Evolutionary conservation across 2,888 invertebrate genomes (phyloP).

Genomic region (Caenorhabditis sp.): DNA sequence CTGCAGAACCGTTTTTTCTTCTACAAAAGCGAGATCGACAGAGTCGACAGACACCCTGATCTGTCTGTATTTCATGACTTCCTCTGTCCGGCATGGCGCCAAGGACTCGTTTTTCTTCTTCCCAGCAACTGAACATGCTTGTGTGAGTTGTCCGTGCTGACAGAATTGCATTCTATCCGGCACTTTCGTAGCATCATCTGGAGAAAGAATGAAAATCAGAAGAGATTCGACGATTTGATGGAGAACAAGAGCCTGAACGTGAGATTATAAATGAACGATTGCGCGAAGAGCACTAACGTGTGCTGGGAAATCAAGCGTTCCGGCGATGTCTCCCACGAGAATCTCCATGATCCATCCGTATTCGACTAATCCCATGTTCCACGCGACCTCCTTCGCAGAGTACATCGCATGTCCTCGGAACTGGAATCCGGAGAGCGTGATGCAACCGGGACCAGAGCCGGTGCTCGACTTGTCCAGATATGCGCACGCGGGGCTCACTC

Average conservation of each 20-base stretch:
- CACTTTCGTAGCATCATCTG: conserved; percentile 90
- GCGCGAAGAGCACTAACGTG: too few species aligned
- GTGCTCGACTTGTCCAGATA: conserved; percentile 48
- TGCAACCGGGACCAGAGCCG: conserved; percentile 69
- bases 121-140: conserved; percentile 38
- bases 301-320: conserved; percentile 85
- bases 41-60: conserved; percentile 90
- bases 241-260: conserved; percentile 86
- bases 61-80: conserved; percentile 77
- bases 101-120: conserved; percentile 20
- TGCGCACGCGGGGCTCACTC: conserved; percentile 57
- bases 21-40: conserved; percentile 91
- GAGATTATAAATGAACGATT: too few species aligned
- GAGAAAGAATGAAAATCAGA: conserved; percentile 88
- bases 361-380: conserved; percentile 95
- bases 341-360: conserved; percentile 97
- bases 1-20: conserved; percentile 80
- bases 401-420: conserved; percentile 96
- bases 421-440: conserved; percentile 84
- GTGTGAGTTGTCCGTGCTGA: conserved; percentile 79
- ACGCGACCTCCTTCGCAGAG: conserved; percentile 86
- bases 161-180: conserved; percentile 84
- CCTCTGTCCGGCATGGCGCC: conserved; percentile 41
- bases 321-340: conserved; percentile 92
- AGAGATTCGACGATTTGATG: conserved; percentile 91